Conservation (phyloP, 2,113 vertebrate species). For the Nyctereutes procyonoides region DNA sequence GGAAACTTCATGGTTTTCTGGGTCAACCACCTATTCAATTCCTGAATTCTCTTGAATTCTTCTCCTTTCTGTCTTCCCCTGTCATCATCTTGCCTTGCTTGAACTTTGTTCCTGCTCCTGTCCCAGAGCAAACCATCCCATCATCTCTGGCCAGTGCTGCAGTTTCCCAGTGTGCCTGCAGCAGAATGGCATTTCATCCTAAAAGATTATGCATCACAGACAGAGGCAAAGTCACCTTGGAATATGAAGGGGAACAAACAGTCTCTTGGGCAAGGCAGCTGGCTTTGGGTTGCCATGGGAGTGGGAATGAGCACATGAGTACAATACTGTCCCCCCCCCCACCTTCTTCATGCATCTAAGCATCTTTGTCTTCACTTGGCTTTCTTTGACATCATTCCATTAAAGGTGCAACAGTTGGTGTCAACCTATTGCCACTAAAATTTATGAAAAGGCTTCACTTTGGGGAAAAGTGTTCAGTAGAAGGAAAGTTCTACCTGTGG, state of each 20-base stretch:
- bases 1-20: not conserved
- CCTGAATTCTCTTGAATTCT: not conserved
- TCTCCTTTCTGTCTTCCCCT: not conserved
- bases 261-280: not conserved
- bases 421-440: not conserved
- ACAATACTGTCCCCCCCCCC: fast-evolving
- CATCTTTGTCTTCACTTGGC: not conserved
- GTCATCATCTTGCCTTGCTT: not conserved
- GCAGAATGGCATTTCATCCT: not conserved
- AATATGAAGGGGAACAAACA: not conserved
- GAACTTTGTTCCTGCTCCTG: not conserved
- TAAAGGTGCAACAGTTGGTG: not conserved
- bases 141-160: not conserved
- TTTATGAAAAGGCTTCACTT: not conserved
- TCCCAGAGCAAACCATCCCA: too few relatives aligned
- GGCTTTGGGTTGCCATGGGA: not conserved
- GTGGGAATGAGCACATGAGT: too few relatives aligned
- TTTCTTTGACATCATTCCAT: not conserved
- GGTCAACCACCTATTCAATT: not conserved
- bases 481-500: not conserved
- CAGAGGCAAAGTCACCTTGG: not conserved
- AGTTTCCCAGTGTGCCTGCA: not conserved
- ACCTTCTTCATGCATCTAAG: not conserved
- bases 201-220: not conserved
- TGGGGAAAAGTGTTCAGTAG: too few relatives aligned